phyloP scores from a whole-genome alignment of 2,888 invertebrate genomes.

The Morpho helenor region DNA sequence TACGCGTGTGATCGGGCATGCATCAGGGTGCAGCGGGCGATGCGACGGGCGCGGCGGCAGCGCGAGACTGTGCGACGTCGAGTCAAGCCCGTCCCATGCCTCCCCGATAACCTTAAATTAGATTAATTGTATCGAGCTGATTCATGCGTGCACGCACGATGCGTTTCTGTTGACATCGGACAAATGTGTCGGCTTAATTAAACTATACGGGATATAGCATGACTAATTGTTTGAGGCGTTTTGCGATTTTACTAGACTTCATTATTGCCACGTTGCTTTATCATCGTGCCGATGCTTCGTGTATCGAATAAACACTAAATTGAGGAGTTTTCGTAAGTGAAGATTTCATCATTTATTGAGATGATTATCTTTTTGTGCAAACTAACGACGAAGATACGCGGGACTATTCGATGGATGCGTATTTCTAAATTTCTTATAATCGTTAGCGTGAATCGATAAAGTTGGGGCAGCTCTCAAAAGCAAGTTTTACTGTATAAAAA shows the following conservation, averaged over 20 bases:
- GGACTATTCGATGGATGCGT: slow-evolving; percentile 11
- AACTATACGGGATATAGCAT: slow-evolving; percentile 50
- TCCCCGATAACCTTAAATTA: slow-evolving; percentile 76
- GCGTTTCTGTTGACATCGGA: slow-evolving; percentile 65
- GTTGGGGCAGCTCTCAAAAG: slow-evolving; percentile 47
- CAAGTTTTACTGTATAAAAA: slow-evolving; percentile 67
- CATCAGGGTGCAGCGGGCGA: slow-evolving; percentile 40
- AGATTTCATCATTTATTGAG: too few relatives aligned
- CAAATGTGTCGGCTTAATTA: slow-evolving; percentile 64
- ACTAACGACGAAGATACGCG: slow-evolving; percentile 7
- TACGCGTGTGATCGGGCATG: slow-evolving; percentile 31
- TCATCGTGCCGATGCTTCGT: neutral
- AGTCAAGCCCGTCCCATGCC: slow-evolving; percentile 60
- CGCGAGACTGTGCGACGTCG: slow-evolving; percentile 74
- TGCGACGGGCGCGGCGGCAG: slow-evolving; percentile 52
- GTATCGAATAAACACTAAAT: slow-evolving; percentile 8
- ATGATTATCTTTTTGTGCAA: slow-evolving; percentile 9
- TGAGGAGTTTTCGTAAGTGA: slow-evolving; percentile 2
- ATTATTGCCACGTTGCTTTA: neutral
- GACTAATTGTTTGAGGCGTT: slow-evolving; percentile 50
- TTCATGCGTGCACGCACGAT: slow-evolving; percentile 60
- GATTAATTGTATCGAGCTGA: slow-evolving; percentile 77
- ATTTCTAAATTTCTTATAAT: slow-evolving; percentile 30
- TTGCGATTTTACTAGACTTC: slow-evolving; percentile 10
- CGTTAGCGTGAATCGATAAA: slow-evolving; percentile 48